These are phyloP conservation scores for Abrostola tripartita DNA, from an alignment of 2,888 invertebrate species.

Conservation along the genomic window DNA sequence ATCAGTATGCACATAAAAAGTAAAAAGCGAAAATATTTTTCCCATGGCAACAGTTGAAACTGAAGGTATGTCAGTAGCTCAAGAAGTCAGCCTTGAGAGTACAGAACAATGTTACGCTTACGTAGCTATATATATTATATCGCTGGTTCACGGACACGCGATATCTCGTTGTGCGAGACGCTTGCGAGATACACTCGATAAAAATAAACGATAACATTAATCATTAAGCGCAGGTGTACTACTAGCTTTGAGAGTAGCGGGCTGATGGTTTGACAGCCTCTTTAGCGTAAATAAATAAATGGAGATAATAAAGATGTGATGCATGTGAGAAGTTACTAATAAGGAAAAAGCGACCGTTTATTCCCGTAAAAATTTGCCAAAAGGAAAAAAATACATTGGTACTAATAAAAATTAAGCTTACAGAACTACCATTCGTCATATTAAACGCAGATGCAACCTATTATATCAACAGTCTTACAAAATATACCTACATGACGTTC, in stretches of 20 bases:
- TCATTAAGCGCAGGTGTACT: conserved; percentile 35
- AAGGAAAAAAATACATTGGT: background rate
- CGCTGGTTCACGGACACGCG: conserved; percentile 58
- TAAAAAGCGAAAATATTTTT: conserved; percentile 30
- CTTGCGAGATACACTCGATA: conserved; percentile 45
- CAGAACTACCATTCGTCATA: background rate
- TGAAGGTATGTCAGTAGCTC: conserved; percentile 54
- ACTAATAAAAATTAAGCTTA: background rate
- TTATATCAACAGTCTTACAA: no score
- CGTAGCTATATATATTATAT: conserved; percentile 47
- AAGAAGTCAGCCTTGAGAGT: conserved; percentile 67
- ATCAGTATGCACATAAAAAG: conserved; percentile 33
- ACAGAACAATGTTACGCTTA: conserved; percentile 56
- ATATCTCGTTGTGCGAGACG: conserved; percentile 53
- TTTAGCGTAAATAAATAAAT: conserved; percentile 1
- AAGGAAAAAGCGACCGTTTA: background rate
- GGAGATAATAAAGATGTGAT: no score
- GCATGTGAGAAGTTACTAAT: background rate
- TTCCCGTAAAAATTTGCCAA: background rate
- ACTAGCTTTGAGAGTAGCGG: conserved; percentile 10
- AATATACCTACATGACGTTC: no score
- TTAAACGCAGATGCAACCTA: no score
- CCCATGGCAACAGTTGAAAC: conserved; percentile 45
- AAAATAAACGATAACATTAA: conserved; percentile 41
- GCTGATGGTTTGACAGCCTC: conserved; percentile 10